Conservation (phyloP, 2,113 vertebrate species). For the Lasiurus borealis region DNA sequence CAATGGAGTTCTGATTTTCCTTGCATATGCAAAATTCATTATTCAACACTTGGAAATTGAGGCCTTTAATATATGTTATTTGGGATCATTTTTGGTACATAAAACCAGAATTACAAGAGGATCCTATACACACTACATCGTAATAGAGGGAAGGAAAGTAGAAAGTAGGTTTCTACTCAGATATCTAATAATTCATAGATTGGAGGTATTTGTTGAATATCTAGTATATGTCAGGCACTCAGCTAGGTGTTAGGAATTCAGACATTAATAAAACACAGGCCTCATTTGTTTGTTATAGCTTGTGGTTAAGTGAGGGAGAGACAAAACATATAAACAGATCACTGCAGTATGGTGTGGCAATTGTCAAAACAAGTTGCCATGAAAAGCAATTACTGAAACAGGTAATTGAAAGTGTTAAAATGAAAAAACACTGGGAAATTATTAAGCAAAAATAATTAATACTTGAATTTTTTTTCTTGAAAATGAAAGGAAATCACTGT, state of each 20-base stretch:
- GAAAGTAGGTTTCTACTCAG: background rate
- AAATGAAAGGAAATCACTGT: background rate
- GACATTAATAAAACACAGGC: background rate
- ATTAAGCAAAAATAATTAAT: constrained; percentile 5
- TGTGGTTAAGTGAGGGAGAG: background rate
- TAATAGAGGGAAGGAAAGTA: background rate
- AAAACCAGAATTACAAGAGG: background rate
- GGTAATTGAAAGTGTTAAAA: background rate
- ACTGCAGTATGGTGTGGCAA: background rate
- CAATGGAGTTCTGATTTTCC: background rate
- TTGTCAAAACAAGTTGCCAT: background rate
- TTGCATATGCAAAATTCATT: constrained; percentile 25
- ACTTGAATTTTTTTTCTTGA: background rate
- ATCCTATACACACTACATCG: background rate
- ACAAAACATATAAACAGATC: background rate
- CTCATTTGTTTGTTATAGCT: constrained; percentile 4
- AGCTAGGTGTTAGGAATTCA: background rate
- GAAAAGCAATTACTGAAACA: background rate
- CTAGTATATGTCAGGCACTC: background rate
- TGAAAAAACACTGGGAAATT: background rate
- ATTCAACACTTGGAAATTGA: constrained; percentile 6
- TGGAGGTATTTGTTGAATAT: background rate
- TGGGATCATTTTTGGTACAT: background rate
- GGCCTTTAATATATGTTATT: background rate
- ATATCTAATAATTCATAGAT: constrained; percentile 18